Base-by-base conservation (phyloP, 1,140 invertebrate species). In the Aphelenchoides fujianensis region DNA sequence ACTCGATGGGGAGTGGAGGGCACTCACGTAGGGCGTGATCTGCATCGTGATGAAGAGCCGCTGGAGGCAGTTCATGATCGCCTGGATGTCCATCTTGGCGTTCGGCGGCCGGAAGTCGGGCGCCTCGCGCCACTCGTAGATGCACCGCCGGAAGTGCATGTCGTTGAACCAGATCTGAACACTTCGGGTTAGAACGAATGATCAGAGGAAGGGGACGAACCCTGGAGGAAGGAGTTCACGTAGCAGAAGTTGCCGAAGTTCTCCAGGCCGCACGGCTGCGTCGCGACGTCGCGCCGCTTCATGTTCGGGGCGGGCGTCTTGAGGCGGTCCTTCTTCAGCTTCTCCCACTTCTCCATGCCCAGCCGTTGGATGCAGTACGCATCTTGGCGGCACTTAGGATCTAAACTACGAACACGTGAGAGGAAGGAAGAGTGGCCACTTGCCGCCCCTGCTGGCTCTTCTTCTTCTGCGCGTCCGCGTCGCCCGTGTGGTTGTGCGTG, bases 191-290 rank as follows among this genome's bases (percentile, higher is more conserved):
- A 61, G 31, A 19, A n/a, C 31, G 1, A n/a, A 2, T 31, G 19
- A 53, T 27, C 52, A 53, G 27, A 53, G 1, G 1, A 53, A 53
- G 2, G 2, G 19, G 19, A n/a, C n/a, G n/a, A n/a, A n/a, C 82
- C 82, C 77, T 82, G 81, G 31, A 82, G 72, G 54, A 82, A 82
- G 54, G 79, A 82, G 64, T 82, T 82, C 1, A 82, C 76, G 70
- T 82, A 82, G 62, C 81, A 82, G 55, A 66, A 82, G 36, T 82
- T 82, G 9, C 82, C 81, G 28, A 36, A 54, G 55, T 82, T 82
- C 1, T 52, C 54, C 0, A 82, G 63, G 1, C 81, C 81, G 64
- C 82, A 83, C 12, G 81, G 81, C 32, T 79, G 75, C 9, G 73
- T 66, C 9, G 63, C 62, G 16, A 72, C 3, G 37, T 82, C 79